Conservation (phyloP, 2,888 invertebrate genomes). For the Monoplex corrugatus region DNA sequence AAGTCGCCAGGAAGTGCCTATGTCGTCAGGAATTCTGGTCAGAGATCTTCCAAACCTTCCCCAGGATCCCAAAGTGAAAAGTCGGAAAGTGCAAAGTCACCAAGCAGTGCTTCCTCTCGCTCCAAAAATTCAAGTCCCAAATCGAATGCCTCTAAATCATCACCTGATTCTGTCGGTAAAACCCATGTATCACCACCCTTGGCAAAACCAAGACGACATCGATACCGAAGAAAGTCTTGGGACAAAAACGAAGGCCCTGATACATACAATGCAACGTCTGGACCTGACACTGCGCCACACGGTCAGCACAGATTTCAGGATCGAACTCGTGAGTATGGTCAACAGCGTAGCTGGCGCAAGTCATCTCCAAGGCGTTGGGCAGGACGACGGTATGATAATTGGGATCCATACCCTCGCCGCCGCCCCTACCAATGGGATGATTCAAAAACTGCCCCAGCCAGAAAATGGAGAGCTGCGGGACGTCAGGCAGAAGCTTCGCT, state of each 20-base stretch:
- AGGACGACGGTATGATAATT: neutral
- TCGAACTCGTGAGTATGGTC: neutral
- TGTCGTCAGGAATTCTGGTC: neutral
- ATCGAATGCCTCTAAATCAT: neutral
- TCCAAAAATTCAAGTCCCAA: neutral
- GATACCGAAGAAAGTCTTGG: constrained; percentile 6
- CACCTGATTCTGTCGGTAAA: neutral
- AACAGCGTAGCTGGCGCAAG: neutral
- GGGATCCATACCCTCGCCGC: neutral
- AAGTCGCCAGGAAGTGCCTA: neutral
- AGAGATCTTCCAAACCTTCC: neutral
- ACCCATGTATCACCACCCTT: neutral
- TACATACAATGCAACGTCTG: neutral
- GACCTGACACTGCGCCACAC: neutral
- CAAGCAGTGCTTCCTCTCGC: neutral
- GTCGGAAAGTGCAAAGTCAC: neutral
- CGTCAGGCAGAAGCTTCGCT: neutral
- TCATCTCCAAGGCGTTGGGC: neutral
- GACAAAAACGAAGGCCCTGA: neutral
- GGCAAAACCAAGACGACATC: neutral
- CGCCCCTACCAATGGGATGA: constrained; percentile 31
- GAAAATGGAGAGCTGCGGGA: neutral
- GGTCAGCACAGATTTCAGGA: neutral
- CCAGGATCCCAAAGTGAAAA: neutral
- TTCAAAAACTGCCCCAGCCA: neutral